phyloP scores from a whole-genome alignment of 2,113 vertebrate species.

The Mirounga angustirostris region DNA sequence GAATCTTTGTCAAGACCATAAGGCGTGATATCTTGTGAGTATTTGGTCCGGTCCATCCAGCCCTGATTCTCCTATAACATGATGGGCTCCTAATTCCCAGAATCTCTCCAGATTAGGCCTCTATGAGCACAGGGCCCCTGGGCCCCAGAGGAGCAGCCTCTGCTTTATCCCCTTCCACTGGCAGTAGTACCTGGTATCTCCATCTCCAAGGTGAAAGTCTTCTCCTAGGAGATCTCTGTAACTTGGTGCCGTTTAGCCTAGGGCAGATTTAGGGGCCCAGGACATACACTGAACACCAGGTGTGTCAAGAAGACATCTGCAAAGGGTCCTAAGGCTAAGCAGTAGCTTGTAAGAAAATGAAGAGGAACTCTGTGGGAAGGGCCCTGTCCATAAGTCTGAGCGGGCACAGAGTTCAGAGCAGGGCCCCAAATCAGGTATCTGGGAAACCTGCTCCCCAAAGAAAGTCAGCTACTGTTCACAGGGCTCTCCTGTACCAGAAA shows the following conservation, averaged over 20 bases:
- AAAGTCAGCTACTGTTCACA: not conserved
- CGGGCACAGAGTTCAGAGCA: not conserved
- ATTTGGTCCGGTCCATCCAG: not conserved
- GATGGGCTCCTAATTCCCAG: not conserved
- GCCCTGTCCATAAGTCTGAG: not conserved
- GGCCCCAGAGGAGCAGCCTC: not conserved
- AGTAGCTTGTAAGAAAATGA: not conserved
- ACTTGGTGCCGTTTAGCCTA: not conserved
- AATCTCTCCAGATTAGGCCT: not conserved
- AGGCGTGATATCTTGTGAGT: constrained; percentile 95
- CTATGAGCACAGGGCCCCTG: not conserved
- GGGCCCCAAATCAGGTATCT: not conserved
- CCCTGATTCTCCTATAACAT: not conserved
- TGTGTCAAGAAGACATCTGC: not conserved
- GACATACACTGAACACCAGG: not conserved
- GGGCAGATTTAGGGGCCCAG: not conserved
- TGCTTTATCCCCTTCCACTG: not conserved
- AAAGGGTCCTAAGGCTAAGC: not conserved
- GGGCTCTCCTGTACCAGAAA: not conserved
- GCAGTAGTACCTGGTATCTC: not conserved
- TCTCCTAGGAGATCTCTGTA: not conserved
- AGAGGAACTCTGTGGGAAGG: not conserved
- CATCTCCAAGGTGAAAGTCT: constrained; percentile 30
- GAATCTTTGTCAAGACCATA: constrained; percentile 93
- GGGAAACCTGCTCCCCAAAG: not conserved